Base-by-base conservation (phyloP, 2,888 invertebrate genomes). In the Synergus itoensis region DNA sequence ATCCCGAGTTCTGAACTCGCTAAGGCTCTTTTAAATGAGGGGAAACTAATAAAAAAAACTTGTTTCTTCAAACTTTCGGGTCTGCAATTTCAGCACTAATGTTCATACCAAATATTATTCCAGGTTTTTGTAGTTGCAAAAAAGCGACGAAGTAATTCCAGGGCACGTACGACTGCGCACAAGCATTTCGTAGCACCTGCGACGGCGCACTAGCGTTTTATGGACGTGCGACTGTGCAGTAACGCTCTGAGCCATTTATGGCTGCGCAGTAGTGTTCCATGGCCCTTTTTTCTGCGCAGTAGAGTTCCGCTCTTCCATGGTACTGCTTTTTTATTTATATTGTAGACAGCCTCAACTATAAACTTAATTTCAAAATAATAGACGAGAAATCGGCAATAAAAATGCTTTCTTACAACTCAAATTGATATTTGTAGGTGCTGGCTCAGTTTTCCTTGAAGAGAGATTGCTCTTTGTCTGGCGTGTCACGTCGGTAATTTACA, bases 21-120 rank as follows among this genome's bases (percentile, higher is more conserved):
- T 73, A 53, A 36, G n/a, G 11, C 53, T 48, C 36, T 53, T 53
- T 36, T 53, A 53, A 73, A 73, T 53, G 36, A 73, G 36, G n/a
- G 16, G 28, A 36, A 69, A 9, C 11, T n/a, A 18, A 36, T 48
- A 53, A 73, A 73, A 73, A 53, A 45, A 28, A 2, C 60, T 21
- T 60, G 12, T 12, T 60, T 60, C 5, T 21, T 14, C 21, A 11
- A 60, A 60, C 60, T 12, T 21, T 21, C 12, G 11, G 12, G 21
- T 60, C 4, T 4, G 12, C 12, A 60, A 21, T 60, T 60, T 60
- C 1, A 60, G 60, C 12, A 60, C 12, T 60, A 21, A 21, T 60
- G 60, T 14, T 12, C 1, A 18, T 4, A 12, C 4, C 18, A 12
- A 4, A 21, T 60, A 21, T 60, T 21, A 21, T 21, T 60, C 12